Conservation (phyloP, 2,113 vertebrate genomes). For the Entomyzon cyanotis region DNA sequence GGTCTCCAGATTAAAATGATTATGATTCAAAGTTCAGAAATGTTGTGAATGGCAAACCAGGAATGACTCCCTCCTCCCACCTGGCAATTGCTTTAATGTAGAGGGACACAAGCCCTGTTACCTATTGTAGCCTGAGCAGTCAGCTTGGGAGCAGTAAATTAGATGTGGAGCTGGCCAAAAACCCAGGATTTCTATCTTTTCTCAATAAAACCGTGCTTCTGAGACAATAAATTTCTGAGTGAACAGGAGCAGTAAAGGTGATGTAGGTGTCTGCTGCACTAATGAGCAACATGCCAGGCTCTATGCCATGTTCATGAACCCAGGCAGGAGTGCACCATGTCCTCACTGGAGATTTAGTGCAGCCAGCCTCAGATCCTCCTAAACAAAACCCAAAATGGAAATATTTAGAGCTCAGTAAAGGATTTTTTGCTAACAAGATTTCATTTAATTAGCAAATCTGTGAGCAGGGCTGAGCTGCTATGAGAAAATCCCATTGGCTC, state of each 20-base stretch:
- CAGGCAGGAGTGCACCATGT: neutral
- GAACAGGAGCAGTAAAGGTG: neutral
- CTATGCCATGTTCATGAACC: neutral
- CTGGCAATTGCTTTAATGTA: neutral
- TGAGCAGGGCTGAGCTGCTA: neutral
- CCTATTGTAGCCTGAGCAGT: neutral
- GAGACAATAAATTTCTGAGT: neutral
- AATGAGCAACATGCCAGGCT: neutral
- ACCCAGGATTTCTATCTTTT: neutral
- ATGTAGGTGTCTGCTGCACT: neutral
- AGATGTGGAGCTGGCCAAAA: neutral
- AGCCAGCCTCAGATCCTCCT: neutral
- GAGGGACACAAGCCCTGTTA: neutral
- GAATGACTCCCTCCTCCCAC: neutral
- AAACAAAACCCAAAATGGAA: neutral
- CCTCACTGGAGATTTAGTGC: neutral
- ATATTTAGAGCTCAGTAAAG: neutral
- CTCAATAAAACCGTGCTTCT: neutral
- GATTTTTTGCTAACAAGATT: neutral
- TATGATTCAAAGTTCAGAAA: neutral
- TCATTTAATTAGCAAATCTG: neutral
- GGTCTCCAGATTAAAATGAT: rapidly evolving
- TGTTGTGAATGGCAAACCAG: neutral
- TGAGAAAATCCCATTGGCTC: neutral
- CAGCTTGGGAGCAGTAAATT: neutral